These are phyloP conservation scores for Drosophila persimilis DNA, from an alignment of 1,140 invertebrate genomes.

Conservation along the genomic window DNA sequence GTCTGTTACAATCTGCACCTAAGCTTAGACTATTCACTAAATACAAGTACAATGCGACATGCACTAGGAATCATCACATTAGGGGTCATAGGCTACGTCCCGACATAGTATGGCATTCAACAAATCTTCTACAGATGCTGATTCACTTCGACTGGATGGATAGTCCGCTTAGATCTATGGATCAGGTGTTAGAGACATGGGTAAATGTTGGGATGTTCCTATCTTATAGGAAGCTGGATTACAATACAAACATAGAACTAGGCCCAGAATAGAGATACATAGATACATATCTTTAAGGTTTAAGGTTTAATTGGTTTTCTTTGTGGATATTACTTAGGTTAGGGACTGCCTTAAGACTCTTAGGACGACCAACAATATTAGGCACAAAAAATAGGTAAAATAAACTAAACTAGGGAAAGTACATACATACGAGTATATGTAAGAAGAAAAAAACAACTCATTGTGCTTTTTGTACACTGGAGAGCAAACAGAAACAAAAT, in stretches of 20 bases:
- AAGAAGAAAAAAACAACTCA: conserved; percentile 9
- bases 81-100: conserved; percentile 5
- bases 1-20: conserved; percentile 2
- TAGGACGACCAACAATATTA: conserved; percentile 10
- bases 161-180: conserved; percentile 14
- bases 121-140: conserved; percentile 29
- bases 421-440: background rate
- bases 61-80: conserved; percentile 25
- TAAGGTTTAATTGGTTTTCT: background rate
- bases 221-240: background rate
- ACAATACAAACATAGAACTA: conserved; percentile 34
- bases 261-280: conserved; percentile 18
- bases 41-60: conserved; percentile 32
- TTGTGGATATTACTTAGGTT: conserved; percentile 21
- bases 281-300: background rate
- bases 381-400: conserved; percentile 12
- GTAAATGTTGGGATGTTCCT: background rate
- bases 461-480: conserved; percentile 25
- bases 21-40: background rate
- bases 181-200: conserved; percentile 36
- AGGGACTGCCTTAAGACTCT: conserved; percentile 2
- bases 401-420: conserved; percentile 8
- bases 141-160: background rate
- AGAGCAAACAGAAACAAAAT: conserved; percentile 31
- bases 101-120: conserved; percentile 8